phyloP scores from a whole-genome alignment of 2,888 invertebrate genomes.

The Chironomus tentans region DNA sequence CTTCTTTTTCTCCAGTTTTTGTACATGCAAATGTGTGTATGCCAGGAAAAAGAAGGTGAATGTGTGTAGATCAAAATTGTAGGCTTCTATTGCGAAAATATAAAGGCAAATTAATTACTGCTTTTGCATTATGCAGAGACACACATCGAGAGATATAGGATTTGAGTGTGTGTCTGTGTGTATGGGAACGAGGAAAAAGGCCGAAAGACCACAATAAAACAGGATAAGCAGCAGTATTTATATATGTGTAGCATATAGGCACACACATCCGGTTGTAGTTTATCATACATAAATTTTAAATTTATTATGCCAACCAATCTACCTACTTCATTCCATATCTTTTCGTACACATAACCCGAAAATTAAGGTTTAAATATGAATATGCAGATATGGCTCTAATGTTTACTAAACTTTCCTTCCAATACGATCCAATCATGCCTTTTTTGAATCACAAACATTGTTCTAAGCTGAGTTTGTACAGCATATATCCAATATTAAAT shows the following conservation, averaged over 20 bases:
- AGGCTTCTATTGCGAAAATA: not conserved
- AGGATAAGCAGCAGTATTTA: not conserved
- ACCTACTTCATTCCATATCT: not conserved
- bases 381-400: not conserved
- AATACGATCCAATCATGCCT: not conserved
- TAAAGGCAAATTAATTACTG: conserved; percentile 8
- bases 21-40: too few species aligned
- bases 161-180: too few species aligned
- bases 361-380: not conserved
- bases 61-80: not conserved
- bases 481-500: not conserved
- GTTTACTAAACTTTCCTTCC: not conserved
- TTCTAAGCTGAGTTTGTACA: not conserved
- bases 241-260: not conserved
- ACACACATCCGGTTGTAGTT: conserved; percentile 1
- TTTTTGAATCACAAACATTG: not conserved
- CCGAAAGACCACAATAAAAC: not conserved
- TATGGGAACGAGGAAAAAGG: not conserved
- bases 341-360: not conserved
- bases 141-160: not conserved
- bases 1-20: too few species aligned
- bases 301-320: not conserved
- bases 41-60: not conserved
- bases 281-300: conserved; percentile 4
- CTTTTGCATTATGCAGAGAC: not conserved